phyloP scores from a whole-genome alignment of 1,140 invertebrate species.

The Hylaeus anthracinus region DNA sequence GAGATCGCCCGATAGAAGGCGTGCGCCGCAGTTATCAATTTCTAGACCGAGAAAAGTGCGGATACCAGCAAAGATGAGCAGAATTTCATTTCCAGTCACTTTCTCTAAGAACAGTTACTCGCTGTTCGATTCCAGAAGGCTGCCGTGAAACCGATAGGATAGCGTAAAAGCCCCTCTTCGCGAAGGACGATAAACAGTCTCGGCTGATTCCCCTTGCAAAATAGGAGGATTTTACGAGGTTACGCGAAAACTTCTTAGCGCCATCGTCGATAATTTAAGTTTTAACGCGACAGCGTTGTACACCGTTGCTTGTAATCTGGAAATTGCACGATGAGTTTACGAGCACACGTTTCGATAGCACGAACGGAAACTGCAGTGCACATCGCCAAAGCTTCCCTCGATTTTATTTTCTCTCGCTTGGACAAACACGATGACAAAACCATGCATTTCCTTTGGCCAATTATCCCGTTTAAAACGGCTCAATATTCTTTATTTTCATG shows the following conservation, averaged over 20 bases:
- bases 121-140: no score
- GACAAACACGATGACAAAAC: background rate
- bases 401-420: background rate
- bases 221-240: slow-evolving; percentile 46
- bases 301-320: slow-evolving; percentile 6
- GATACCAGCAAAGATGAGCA: no score
- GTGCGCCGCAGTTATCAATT: background rate
- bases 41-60: background rate
- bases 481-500: no score
- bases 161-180: slow-evolving; percentile 20
- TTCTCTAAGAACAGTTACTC: no score
- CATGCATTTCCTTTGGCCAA: background rate
- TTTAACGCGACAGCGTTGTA: slow-evolving; percentile 17
- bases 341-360: background rate
- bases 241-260: slow-evolving; percentile 13
- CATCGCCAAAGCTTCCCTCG: background rate
- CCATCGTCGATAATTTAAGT: slow-evolving; percentile 26
- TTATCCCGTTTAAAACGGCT: no score
- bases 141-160: background rate
- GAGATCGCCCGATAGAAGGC: slow-evolving; percentile 1
- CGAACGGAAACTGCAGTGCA: background rate
- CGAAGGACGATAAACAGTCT: slow-evolving; percentile 62
- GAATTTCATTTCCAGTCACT: no score
- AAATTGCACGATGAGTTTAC: background rate
- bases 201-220: slow-evolving; percentile 35